These are phyloP conservation scores for Ormia ochracea DNA, from an alignment of 2,888 invertebrate genomes.

Conservation along the genomic window DNA sequence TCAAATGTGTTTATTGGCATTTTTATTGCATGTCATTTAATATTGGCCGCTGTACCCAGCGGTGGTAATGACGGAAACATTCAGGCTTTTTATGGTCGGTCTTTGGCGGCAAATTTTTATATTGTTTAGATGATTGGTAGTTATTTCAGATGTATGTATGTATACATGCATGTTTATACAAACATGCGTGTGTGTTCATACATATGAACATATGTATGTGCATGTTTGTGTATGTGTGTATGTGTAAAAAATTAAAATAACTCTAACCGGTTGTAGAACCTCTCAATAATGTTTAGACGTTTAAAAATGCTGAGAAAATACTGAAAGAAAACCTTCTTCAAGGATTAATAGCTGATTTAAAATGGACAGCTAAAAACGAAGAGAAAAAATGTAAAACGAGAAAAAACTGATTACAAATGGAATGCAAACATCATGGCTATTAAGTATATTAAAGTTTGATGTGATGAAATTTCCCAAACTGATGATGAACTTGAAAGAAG, in stretches of 20 bases:
- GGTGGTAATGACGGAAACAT: slow-evolving; percentile 56
- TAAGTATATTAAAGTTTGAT: slow-evolving; percentile 62
- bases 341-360: slow-evolving; percentile 59
- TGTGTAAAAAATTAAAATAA: slow-evolving; percentile 38
- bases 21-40: slow-evolving; percentile 63
- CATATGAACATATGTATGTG: too few relatives aligned
- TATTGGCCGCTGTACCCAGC: slow-evolving; percentile 49
- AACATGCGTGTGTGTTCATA: too few relatives aligned
- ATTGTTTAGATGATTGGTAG: slow-evolving; percentile 59
- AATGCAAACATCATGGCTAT: slow-evolving; percentile 61
- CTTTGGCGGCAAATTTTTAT: slow-evolving; percentile 60
- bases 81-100: slow-evolving; percentile 47
- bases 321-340: slow-evolving; percentile 46
- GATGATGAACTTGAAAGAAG: slow-evolving; percentile 42
- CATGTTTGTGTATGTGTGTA: background rate
- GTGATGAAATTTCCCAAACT: slow-evolving; percentile 58
- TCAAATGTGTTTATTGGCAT: slow-evolving; percentile 58
- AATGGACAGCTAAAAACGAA: slow-evolving; percentile 48
- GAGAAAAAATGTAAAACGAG: slow-evolving; percentile 38
- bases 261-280: slow-evolving; percentile 53
- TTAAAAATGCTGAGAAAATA: slow-evolving; percentile 56
- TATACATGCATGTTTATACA: background rate
- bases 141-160: slow-evolving; percentile 8
- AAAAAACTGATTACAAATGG: slow-evolving; percentile 58
- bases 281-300: slow-evolving; percentile 56